Conservation (phyloP, 2,797 vertebrate genomes). For the Esox masquinongy region DNA sequence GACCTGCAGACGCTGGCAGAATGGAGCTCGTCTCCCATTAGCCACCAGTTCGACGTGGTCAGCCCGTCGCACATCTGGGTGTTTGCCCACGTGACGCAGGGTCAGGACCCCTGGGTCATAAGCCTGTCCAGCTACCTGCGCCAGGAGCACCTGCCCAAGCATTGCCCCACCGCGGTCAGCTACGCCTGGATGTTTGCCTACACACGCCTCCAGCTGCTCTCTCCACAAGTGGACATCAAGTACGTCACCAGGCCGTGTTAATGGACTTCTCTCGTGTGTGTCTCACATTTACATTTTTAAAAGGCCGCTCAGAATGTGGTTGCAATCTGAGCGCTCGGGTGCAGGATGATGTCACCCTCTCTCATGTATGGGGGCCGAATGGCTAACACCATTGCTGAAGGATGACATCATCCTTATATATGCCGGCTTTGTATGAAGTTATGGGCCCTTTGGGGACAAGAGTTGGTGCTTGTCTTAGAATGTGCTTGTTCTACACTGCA, state of each 20-base stretch:
- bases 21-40: conserved; percentile 98
- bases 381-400: neutral
- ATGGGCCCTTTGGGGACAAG: neutral
- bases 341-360: conserved; percentile 14
- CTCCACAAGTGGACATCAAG: conserved; percentile 98
- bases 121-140: conserved; percentile 97
- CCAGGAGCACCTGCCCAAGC: conserved; percentile 94
- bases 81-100: conserved; percentile 98
- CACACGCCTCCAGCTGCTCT: conserved; percentile 92
- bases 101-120: conserved; percentile 98
- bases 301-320: neutral
- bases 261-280: neutral
- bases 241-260: conserved; percentile 57
- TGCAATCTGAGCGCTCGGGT: neutral
- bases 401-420: neutral
- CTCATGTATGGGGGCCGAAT: neutral
- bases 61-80: conserved; percentile 99
- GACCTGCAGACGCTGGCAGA: conserved; percentile 94
- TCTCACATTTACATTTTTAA: neutral
- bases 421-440: neutral
- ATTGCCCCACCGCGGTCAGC: conserved; percentile 92
- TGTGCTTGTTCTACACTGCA: neutral
- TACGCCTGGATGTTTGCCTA: conserved; percentile 98
- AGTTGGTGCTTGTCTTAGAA: neutral
- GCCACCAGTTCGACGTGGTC: conserved; percentile 97